These are phyloP conservation scores for Diplogasteroides magnus DNA, from an alignment of 1,140 invertebrate genomes.

Conservation along the genomic window DNA sequence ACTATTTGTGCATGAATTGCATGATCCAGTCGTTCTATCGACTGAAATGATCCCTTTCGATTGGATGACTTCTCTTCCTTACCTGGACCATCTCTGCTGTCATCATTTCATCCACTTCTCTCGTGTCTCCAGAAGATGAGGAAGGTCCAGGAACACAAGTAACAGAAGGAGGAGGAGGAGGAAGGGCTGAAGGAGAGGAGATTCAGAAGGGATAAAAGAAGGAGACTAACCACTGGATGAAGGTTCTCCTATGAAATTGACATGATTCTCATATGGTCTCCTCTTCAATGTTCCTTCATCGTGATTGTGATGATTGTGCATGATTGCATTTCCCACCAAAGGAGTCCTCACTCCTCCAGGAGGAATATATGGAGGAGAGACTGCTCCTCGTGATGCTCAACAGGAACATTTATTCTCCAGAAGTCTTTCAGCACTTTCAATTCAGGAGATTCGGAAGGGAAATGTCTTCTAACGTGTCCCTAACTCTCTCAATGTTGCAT, in stretches of 20 bases:
- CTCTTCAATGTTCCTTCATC: constrained; percentile 7
- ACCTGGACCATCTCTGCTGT: not conserved
- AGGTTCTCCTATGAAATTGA: no score
- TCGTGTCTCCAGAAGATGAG: not conserved
- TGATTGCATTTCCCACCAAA: constrained; percentile 8
- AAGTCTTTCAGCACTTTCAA: not conserved
- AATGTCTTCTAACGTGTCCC: no score
- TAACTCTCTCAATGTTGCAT: no score
- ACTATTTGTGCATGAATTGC: not conserved
- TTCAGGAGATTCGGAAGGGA: not conserved
- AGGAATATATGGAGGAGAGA: not conserved
- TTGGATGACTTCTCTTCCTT: not conserved
- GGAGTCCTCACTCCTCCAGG: constrained; percentile 12
- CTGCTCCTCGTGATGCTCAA: constrained; percentile 2
- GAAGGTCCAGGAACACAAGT: not conserved
- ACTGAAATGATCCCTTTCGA: constrained; percentile 9
- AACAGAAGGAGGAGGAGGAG: not conserved
- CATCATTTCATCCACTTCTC: not conserved
- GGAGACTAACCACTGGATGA: no score
- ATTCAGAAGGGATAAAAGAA: no score
- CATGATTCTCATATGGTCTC: not conserved
- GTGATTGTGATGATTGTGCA: not conserved
- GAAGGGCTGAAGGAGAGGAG: not conserved
- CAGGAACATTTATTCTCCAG: not conserved
- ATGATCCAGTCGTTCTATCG: constrained; percentile 5